These are phyloP conservation scores for Montipora sp. DNA, from an alignment of 64 coral and sea anemone genomes.

Conservation along the genomic window DNA sequence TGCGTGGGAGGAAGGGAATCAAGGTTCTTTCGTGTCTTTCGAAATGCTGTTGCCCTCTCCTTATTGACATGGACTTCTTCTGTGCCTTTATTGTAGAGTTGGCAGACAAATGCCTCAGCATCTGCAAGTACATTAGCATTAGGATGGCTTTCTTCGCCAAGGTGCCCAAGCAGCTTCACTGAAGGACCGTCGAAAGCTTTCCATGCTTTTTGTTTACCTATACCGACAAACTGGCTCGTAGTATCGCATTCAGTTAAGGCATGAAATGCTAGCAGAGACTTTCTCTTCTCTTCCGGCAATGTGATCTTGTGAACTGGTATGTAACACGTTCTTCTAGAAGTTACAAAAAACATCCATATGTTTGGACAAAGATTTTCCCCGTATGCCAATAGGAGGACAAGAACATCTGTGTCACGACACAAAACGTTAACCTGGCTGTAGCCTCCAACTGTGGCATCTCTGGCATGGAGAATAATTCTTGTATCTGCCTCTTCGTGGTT, in stretches of 20 bases:
- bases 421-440: conserved; percentile 60
- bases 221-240: conserved; percentile 63
- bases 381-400: conserved; percentile 56
- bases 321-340: conserved; percentile 24
- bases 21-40: conserved; percentile 46
- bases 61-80: conserved; percentile 22
- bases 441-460: conserved; percentile 10
- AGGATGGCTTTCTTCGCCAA: conserved; percentile 25
- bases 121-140: neutral
- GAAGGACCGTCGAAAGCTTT: neutral
- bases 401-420: conserved; percentile 59
- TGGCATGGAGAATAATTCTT: neutral
- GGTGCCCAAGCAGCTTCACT: conserved; percentile 9
- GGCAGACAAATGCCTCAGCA: conserved; percentile 57
- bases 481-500: conserved; percentile 27
- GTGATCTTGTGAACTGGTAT: conserved; percentile 49
- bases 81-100: conserved; percentile 45
- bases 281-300: conserved; percentile 40
- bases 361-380: conserved; percentile 1
- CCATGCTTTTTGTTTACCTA: conserved; percentile 63
- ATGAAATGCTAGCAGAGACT: conserved; percentile 62
- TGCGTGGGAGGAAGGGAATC: conserved; percentile 45
- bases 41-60: conserved; percentile 62
- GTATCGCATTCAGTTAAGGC: conserved; percentile 56
- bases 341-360: conserved; percentile 5